Percentiles rank a stretch among this genome's conserved stretches.
Conservation (phyloP, 2,113 vertebrate species). For the Equus quagga region DNA sequence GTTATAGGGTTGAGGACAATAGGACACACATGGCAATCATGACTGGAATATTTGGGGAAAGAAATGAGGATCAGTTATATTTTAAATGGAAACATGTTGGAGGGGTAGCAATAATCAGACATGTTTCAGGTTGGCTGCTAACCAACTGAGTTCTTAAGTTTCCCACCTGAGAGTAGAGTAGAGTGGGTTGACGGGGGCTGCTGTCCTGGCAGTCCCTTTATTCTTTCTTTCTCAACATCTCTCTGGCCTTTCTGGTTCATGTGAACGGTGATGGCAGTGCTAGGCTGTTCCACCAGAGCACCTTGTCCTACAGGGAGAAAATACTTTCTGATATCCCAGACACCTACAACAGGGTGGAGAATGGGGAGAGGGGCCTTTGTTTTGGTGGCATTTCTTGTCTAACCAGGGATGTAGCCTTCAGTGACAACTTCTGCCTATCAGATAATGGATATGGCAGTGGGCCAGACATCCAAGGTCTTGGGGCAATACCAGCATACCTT, state of each 20-base stretch:
- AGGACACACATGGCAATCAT: neutral
- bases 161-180: neutral
- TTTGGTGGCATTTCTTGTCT: neutral
- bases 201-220: neutral
- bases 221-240: neutral
- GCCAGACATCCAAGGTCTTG: neutral
- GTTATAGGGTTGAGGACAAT: neutral
- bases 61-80: neutral
- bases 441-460: neutral
- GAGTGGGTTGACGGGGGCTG: neutral
- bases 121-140: neutral
- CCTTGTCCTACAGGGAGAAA: neutral
- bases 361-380: neutral
- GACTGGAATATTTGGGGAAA: neutral
- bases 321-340: neutral
- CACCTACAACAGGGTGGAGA: neutral
- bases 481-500: neutral
- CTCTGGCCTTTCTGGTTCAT: neutral
- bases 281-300: neutral
- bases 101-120: neutral
- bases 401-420: neutral
- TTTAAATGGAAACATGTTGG: neutral
- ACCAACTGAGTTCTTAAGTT: neutral
- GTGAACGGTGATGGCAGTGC: rapidly evolving
- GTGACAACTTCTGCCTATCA: neutral